Evolutionary conservation across 2,888 invertebrate genomes (phyloP).

Genomic region (Rhagium mordax): DNA sequence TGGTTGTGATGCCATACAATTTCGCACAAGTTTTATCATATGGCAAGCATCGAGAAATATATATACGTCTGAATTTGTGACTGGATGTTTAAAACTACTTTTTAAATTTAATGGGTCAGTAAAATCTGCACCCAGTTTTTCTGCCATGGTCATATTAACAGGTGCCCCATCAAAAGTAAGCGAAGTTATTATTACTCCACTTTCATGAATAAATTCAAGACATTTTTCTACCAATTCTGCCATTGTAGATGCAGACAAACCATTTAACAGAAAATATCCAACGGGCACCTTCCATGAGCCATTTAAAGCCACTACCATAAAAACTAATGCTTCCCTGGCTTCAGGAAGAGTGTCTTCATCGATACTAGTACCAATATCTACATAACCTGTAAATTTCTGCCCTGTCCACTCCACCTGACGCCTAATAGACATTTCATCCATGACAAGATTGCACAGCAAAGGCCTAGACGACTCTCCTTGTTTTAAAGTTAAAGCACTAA

Average conservation of each 20-base stretch:
- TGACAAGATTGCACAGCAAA: constrained; percentile 22
- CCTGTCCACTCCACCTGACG: constrained; percentile 26
- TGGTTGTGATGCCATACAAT: constrained; percentile 40
- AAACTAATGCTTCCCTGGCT: constrained; percentile 28
- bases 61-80: constrained; percentile 27
- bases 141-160: constrained; percentile 1
- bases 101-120: constrained; percentile 37
- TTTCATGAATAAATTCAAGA: constrained; percentile 26
- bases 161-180: constrained; percentile 31
- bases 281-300: background rate
- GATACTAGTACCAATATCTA: background rate
- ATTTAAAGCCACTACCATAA: constrained; percentile 2
- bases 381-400: constrained; percentile 19
- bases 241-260: constrained; percentile 9
- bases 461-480: background rate
- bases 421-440: constrained; percentile 34
- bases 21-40: constrained; percentile 44
- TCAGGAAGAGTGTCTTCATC: constrained; percentile 14
- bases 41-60: constrained; percentile 41
- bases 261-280: constrained; percentile 19
- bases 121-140: constrained; percentile 44
- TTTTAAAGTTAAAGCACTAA: constrained; percentile 29
- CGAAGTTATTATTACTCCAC: constrained; percentile 29
- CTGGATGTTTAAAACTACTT: constrained; percentile 45
- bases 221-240: constrained; percentile 9